Evolutionary conservation across 2,797 vertebrate species (phyloP), one percentile per base, ranked within the genome.

Genomic region (Meriones psammophilus): DNA sequence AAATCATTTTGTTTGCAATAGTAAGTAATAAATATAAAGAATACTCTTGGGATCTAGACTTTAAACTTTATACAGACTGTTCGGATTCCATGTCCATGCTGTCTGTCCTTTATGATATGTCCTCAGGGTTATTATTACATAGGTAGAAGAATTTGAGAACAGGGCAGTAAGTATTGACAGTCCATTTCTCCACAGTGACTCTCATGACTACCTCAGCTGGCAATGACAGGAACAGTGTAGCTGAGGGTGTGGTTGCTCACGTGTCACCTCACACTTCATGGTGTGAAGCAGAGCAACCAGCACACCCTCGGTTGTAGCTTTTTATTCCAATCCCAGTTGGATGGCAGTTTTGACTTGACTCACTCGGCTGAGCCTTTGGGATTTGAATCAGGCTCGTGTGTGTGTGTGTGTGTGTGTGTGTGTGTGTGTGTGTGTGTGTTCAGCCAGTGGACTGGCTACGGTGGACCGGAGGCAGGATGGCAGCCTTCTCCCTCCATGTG

Each of bases 1-100:
- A 94, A 71, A 78, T 94, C 17, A 88, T 69, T 18, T 80, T 94
- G 64, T 87, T 18, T 90, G 58, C 79, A 64, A 92, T 77, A 91
- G 33, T 86, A 94, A 83, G 88, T 89, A 83, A 54, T 87, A 94
- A 50, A 58, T 94, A 78, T 14, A 73, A 20, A 66, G 66, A 28
- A 20, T 93, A 28, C 24, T 89, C 80, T 90, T 68, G 88, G 80
- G 60, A 42, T 66, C 42, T 42, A 33, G 17, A 80, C 39, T 94
- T 96, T 73, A 89, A 30, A 42, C 42, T 68, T 95, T 58, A 28
- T 68, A 3, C 73, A 71, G 36, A 76, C 78, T 56, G 3, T 68
- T 74, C 66, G 73, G 28, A 85, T 50, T 73, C 42, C 42, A 10
- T 24, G 6, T 90, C 85, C 17, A 13, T 84, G 39, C 58, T 81